A percentile compares a stretch with the other conserved stretches of the same genome.
Evolutionary conservation across 2,888 invertebrate species (phyloP).

Genomic region (Eilema griseolum): DNA sequence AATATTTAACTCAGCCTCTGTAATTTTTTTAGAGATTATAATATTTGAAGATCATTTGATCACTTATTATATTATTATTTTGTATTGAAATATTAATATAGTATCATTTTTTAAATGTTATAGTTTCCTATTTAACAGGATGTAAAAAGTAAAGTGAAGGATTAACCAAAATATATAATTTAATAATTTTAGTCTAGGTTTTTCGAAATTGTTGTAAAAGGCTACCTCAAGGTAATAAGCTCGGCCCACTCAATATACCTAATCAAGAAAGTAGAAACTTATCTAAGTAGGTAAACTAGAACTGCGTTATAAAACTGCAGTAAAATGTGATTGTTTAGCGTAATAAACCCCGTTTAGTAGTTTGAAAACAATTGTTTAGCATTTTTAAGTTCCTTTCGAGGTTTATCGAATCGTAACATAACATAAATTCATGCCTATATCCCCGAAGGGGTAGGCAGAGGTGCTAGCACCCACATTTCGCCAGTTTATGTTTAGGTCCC

Average conservation of each 20-base stretch:
- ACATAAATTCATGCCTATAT: no score
- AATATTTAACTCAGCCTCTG: not conserved
- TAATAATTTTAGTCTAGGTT: not conserved
- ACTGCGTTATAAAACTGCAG: not conserved
- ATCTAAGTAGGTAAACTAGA: not conserved
- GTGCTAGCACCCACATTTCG: no score
- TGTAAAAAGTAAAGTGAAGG: not conserved
- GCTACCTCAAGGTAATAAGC: not conserved
- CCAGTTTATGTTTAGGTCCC: no score
- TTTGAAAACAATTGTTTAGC: not conserved
- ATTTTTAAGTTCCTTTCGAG: not conserved
- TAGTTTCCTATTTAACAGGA: not conserved
- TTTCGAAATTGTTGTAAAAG: not conserved
- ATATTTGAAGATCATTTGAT: not conserved
- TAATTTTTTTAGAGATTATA: not conserved
- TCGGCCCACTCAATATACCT: not conserved
- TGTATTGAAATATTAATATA: not conserved
- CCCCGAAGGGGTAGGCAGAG: no score
- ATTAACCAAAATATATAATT: not conserved
- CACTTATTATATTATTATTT: not conserved
- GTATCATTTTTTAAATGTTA: not conserved
- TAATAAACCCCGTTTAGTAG: slow-evolving; percentile 3
- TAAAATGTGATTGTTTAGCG: not conserved
- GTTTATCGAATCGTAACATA: not conserved
- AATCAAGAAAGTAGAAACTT: not conserved